Percentiles rank a stretch among this genome's conserved stretches.
Conservation (phyloP, 2,113 vertebrate species). For the Grallaria varia region DNA sequence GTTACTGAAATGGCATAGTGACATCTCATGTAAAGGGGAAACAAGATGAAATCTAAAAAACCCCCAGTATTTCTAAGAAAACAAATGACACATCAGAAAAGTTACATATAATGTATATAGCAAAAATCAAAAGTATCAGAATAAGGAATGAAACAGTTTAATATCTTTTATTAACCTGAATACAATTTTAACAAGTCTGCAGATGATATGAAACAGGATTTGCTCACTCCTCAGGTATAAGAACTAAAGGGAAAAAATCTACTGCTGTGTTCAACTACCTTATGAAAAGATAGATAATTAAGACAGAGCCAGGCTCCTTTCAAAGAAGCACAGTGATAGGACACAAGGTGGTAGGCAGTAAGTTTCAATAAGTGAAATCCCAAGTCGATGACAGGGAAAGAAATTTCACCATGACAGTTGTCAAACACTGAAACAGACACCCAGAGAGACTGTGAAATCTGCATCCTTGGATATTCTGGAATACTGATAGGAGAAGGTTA, state of each 20-base stretch:
- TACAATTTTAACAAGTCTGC: background rate
- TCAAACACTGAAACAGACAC: background rate
- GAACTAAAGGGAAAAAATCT: background rate
- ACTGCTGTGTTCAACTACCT: background rate
- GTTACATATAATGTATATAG: background rate
- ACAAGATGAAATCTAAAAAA: background rate
- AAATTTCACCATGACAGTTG: fast-evolving
- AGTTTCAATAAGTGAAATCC: background rate
- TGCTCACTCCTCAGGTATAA: background rate
- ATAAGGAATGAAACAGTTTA: background rate
- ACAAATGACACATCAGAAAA: background rate
- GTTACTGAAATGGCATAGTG: background rate
- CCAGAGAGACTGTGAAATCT: background rate
- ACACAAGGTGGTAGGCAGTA: background rate
- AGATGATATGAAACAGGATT: background rate
- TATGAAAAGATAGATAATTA: background rate
- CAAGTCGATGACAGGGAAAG: fast-evolving
- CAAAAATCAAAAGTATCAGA: background rate
- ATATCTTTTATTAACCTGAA: background rate
- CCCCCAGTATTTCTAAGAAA: background rate
- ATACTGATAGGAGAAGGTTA: background rate
- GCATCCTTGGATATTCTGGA: background rate
- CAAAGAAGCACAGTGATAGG: background rate
- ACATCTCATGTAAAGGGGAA: background rate
- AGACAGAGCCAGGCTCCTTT: background rate